Evolutionary conservation across 2,888 invertebrate species (phyloP).

Genomic region (Hirtodrosophila trivittata): DNA sequence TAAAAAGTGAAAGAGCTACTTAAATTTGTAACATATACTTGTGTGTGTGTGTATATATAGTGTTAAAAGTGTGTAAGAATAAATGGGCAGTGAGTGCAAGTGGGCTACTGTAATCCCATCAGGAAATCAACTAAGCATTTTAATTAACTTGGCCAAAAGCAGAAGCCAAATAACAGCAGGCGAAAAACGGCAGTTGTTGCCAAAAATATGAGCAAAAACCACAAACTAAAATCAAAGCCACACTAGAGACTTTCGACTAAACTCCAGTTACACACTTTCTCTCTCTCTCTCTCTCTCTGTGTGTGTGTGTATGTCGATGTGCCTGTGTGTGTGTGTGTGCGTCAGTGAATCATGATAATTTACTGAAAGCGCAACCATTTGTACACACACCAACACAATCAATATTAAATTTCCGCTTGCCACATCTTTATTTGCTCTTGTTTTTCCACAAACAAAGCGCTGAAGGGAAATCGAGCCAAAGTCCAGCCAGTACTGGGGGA

Average conservation of each 20-base stretch:
- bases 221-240: constrained; percentile 74
- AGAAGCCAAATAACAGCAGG: constrained; percentile 12
- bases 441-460: constrained; percentile 39
- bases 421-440: constrained; percentile 73
- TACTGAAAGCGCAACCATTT: constrained; percentile 74
- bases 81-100: background rate
- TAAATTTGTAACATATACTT: too few species aligned
- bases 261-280: constrained; percentile 12
- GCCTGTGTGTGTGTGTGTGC: constrained; percentile 11
- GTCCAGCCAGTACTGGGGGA: background rate
- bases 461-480: background rate
- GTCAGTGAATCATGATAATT: constrained; percentile 69
- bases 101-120: constrained; percentile 59
- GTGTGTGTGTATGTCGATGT: background rate
- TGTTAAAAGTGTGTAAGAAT: background rate
- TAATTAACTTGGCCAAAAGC: constrained; percentile 67
- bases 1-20: too few species aligned
- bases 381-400: constrained; percentile 60
- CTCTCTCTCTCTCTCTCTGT: background rate
- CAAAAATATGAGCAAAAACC: constrained; percentile 71
- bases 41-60: too few species aligned
- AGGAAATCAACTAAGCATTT: constrained; percentile 75
- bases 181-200: constrained; percentile 22
- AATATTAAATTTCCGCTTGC: constrained; percentile 77
- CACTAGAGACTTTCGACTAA: constrained; percentile 44